Conservation (phyloP, 2,888 invertebrate genomes). For the Cephalotes varians region DNA sequence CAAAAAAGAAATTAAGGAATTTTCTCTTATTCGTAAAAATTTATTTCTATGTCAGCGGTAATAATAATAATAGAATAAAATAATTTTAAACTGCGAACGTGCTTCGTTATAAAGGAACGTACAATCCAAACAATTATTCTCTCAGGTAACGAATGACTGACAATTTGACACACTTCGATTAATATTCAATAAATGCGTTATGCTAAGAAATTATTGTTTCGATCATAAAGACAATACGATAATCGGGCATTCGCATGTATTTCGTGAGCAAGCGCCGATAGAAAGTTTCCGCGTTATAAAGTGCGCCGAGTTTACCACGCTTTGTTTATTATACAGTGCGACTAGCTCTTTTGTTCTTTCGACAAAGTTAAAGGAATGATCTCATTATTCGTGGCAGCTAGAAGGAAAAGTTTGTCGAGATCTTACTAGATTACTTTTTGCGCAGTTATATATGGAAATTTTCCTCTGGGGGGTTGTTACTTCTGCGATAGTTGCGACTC, state of each 20-base stretch:
- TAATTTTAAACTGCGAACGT: background rate
- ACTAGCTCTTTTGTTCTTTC: constrained; percentile 50
- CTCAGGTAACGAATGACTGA: background rate
- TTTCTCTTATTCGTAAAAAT: background rate
- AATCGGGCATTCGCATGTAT: constrained; percentile 15
- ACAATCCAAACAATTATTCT: background rate
- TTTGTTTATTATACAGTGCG: constrained; percentile 32
- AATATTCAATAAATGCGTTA: background rate
- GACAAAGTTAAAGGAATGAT: constrained; percentile 38
- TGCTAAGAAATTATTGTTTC: constrained; percentile 1
- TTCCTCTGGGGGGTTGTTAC: constrained; percentile 16
- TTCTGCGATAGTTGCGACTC: constrained; percentile 10
- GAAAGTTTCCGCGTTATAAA: constrained; percentile 49
- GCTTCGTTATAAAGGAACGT: background rate
- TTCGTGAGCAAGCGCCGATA: constrained; percentile 8
- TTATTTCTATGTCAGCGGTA: background rate
- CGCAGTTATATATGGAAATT: constrained; percentile 25
- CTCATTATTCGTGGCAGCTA: constrained; percentile 46
- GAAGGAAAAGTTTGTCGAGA: constrained; percentile 45
- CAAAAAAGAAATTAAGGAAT: background rate
- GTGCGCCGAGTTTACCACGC: constrained; percentile 19
- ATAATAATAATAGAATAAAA: background rate
- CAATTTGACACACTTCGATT: constrained; percentile 14
- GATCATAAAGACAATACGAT: background rate
- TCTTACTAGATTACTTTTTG: constrained; percentile 44